A percentile compares a stretch with the other conserved stretches of the same genome.
phyloP scores from a whole-genome alignment of 1,140 invertebrate species.

The Notospermus geniculatus region DNA sequence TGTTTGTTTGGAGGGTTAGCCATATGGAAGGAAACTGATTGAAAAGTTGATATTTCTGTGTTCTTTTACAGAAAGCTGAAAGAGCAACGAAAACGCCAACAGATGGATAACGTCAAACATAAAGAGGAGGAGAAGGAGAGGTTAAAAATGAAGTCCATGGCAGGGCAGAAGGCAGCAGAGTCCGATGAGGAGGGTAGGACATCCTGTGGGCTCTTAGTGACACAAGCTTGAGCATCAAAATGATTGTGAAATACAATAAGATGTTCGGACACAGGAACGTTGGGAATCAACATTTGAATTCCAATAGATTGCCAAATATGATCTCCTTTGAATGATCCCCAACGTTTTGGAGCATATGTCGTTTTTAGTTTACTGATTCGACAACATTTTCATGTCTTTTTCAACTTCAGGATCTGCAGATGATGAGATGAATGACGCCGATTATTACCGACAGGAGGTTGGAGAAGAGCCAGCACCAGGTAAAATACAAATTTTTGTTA shows the following conservation, averaged over 20 bases:
- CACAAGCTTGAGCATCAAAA: too few relatives aligned
- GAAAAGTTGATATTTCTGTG: neutral
- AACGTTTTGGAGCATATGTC: neutral
- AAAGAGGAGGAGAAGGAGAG: conserved; percentile 69
- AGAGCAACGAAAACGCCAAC: conserved; percentile 70
- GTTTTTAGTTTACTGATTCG: neutral
- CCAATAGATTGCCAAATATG: too few relatives aligned
- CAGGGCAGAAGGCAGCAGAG: conserved; percentile 65
- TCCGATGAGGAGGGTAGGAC: conserved; percentile 49
- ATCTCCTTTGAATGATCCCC: too few relatives aligned
- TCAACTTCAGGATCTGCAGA: conserved; percentile 23
- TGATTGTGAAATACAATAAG: too few relatives aligned
- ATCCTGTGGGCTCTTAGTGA: conserved; percentile 27
- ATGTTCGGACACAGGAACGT: too few relatives aligned
- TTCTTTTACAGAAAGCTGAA: conserved; percentile 61
- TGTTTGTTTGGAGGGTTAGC: neutral
- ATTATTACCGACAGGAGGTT: conserved; percentile 82
- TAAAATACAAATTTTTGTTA: too few relatives aligned
- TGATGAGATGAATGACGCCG: conserved; percentile 43
- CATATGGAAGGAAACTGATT: neutral
- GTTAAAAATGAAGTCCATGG: conserved; percentile 67
- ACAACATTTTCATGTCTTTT: neutral
- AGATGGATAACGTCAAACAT: conserved; percentile 72
- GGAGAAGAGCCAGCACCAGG: conserved; percentile 81
- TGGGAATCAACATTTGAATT: too few relatives aligned